Conservation (phyloP, 2,113 vertebrate genomes). For the Orthonyx spaldingii region DNA sequence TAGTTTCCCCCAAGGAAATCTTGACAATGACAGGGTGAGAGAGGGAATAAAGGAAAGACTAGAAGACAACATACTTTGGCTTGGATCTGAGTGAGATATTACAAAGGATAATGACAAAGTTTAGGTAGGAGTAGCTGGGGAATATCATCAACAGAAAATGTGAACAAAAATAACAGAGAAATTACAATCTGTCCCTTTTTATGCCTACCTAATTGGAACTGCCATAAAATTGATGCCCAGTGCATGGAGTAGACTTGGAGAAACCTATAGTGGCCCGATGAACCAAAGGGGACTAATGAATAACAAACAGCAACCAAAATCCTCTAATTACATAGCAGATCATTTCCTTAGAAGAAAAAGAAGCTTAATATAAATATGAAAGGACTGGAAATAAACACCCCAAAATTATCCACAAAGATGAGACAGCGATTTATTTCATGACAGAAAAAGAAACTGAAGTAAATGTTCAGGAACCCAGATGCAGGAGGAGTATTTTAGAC, state of each 20-base stretch:
- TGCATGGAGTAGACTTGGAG: not conserved
- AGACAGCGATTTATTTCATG: not conserved
- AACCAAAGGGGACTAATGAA: not conserved
- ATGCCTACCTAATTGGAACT: not conserved
- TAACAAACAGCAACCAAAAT: not conserved
- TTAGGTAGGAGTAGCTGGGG: not conserved
- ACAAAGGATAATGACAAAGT: not conserved
- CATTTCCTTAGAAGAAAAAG: not conserved
- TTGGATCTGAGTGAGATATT: not conserved
- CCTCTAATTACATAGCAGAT: not conserved
- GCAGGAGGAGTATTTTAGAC: not conserved
- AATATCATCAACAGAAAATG: not conserved
- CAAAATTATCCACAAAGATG: not conserved
- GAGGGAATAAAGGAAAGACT: not conserved
- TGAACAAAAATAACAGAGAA: not conserved
- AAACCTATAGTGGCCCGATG: not conserved
- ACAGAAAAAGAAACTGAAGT: not conserved
- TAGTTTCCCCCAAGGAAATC: not conserved
- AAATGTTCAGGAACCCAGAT: not conserved
- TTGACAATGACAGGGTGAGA: not conserved
- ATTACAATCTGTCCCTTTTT: not conserved
- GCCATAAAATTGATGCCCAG: not conserved
- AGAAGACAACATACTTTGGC: rapidly evolving
- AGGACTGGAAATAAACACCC: not conserved
- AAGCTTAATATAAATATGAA: not conserved